These are phyloP conservation scores for Mastomys coucha DNA, from an alignment of 2,113 vertebrate genomes.

Conservation along the genomic window DNA sequence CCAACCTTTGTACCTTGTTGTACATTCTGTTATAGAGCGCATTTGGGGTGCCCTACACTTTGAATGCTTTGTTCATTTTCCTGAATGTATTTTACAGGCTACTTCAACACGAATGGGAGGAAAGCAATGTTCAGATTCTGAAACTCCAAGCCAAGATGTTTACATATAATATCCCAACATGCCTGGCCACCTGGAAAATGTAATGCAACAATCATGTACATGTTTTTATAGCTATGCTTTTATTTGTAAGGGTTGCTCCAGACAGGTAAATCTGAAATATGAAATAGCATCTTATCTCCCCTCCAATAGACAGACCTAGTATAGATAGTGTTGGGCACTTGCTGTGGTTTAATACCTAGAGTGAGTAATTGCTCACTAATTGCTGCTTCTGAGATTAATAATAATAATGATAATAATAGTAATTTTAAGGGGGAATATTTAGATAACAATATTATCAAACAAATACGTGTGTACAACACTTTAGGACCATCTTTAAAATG, in stretches of 20 bases:
- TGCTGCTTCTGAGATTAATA: conserved; percentile 54
- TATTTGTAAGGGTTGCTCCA: conserved; percentile 88
- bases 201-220: conserved; percentile 93
- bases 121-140: conserved; percentile 95
- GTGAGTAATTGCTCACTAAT: conserved; percentile 4
- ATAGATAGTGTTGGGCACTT: conserved; percentile 72
- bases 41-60: conserved; percentile 33
- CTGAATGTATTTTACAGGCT: conserved; percentile 91
- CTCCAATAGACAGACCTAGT: conserved; percentile 72
- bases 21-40: conserved; percentile 46
- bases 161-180: conserved; percentile 93
- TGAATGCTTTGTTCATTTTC: conserved; percentile 83
- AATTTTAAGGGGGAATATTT: conserved; percentile 62
- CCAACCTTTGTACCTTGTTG: conserved; percentile 13
- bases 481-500: conserved; percentile 55
- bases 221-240: conserved; percentile 90
- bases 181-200: conserved; percentile 98
- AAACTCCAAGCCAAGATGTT: conserved; percentile 96
- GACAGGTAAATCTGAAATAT: conserved; percentile 89
- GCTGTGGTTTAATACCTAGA: conserved; percentile 47
- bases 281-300: conserved; percentile 74
- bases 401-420: neutral
- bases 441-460: conserved; percentile 36
- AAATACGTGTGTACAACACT: conserved; percentile 25
- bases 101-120: conserved; percentile 93